Base-by-base conservation (phyloP, 2,797 vertebrate species). In the Etheostoma perlongum region DNA sequence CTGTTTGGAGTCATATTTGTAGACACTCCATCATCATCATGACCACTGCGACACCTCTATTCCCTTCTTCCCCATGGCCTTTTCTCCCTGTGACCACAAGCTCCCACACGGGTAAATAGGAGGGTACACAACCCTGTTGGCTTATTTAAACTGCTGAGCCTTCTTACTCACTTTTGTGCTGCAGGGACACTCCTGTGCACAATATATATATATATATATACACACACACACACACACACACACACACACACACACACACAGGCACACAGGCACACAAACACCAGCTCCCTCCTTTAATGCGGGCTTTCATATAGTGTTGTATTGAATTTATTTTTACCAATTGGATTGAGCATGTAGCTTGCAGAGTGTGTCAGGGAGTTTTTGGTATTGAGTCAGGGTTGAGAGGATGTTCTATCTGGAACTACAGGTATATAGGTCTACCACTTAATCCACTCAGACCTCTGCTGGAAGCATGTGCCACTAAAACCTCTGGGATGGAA, bases 1-100 rank as follows among this genome's bases (percentile, higher is more conserved):
- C 94, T 94, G 94, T 94, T 95, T 95, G 92, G 91, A 94, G 94
- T 96, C 94, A 95, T 95, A 95, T 93, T 94, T 93, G 92, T 92
- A 92, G 93, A 95, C 92, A 94, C 93, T 96, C 93, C 93, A 95
- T 96, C 94, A 95, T 95, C 93, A 94, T 95, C 93, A 92, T 72
- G 86, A 84, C 84, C 59, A 60, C 74, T 40, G 79, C 86, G 87
- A 91, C 92, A 93, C 85, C 85, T 90, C 91, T 92, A 88, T 91
- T 92, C 89, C 92, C 86, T 88, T 85, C 84, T 86, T 92, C 88
- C 93, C 90, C 25, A 59, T 88, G 88, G 92, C 89, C 88, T 89
- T 91, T 91, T 88, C 91, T 92, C 89, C 89, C 74, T 68, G 87
- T 74, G 89, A 74, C 86, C 86, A 76, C 67, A 10, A 83, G 87